Evolutionary conservation across 2,797 vertebrate species (phyloP).

Genomic region (Echeneis naucrates): DNA sequence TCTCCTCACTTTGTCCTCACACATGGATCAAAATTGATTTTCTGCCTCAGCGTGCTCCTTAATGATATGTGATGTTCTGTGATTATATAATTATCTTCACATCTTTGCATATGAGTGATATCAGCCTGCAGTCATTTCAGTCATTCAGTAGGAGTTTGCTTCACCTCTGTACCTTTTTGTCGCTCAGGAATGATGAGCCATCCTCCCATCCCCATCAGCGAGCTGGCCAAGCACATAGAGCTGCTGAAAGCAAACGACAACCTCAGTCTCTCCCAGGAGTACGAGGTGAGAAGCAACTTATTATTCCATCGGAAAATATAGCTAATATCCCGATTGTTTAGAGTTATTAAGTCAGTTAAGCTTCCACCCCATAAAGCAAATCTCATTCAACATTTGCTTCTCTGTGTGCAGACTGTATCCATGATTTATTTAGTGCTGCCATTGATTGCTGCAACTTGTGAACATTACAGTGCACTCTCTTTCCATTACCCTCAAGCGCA

Average conservation of each 20-base stretch:
- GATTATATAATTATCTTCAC: conserved; percentile 63
- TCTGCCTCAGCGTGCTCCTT: conserved; percentile 66
- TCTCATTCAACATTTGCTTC: conserved; percentile 63
- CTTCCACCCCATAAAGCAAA: conserved; percentile 49
- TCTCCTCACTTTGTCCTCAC: conserved; percentile 68
- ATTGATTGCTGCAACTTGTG: conserved; percentile 61
- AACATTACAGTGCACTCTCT: conserved; percentile 43
- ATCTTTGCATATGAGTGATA: conserved; percentile 59
- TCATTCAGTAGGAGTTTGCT: conserved; percentile 1
- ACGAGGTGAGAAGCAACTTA: conserved; percentile 88
- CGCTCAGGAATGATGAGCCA: conserved; percentile 96
- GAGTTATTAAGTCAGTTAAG: conserved; percentile 53
- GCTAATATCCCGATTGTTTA: conserved; percentile 40
- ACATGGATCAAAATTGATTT: conserved; percentile 80
- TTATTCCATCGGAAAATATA: conserved; percentile 39
- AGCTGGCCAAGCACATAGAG: conserved; percentile 97
- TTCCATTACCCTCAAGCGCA: conserved; percentile 60
- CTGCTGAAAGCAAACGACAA: conserved; percentile 98
- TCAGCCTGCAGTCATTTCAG: conserved; percentile 45
- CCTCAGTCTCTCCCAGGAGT: conserved; percentile 98
- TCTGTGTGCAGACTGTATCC: conserved; percentile 46
- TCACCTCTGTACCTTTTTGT: conserved; percentile 60
- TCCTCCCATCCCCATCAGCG: conserved; percentile 93
- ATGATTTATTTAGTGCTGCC: conserved; percentile 74
- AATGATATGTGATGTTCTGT: conserved; percentile 67